A percentile compares a stretch with the other conserved stretches of the same genome.
These are phyloP conservation scores for Aphyosemion australe DNA, from an alignment of 2,113 vertebrate genomes.

Conservation along the genomic window DNA sequence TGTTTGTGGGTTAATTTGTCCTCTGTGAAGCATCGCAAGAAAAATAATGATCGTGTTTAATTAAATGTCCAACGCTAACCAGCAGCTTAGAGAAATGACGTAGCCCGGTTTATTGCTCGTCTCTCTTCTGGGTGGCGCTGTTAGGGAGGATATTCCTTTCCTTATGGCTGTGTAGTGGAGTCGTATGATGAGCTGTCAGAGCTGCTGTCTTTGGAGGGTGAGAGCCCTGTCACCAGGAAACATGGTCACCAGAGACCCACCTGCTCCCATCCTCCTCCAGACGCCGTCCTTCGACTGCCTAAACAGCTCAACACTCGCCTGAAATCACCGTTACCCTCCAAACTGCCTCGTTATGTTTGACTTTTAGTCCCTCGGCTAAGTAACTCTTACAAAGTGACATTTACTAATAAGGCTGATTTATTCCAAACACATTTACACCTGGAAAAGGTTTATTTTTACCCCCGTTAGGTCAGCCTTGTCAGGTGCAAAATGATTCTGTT, in stretches of 20 bases:
- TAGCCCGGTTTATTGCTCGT: constrained; percentile 50
- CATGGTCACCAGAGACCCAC: constrained; percentile 30
- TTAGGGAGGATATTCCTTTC: constrained; percentile 54
- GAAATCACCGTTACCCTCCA: constrained; percentile 23
- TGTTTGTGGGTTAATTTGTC: constrained; percentile 38
- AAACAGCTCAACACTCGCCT: constrained; percentile 46
- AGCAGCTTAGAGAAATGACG: constrained; percentile 55
- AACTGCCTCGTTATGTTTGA: constrained; percentile 7
- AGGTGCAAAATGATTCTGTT: no score
- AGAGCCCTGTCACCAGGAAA: constrained; percentile 53
- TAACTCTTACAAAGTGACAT: constrained; percentile 13
- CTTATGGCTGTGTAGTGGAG: constrained; percentile 34
- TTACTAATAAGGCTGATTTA: background rate
- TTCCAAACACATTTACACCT: no score
- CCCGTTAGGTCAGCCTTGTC: background rate
- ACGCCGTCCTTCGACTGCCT: constrained; percentile 44
- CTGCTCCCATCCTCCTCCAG: constrained; percentile 22
- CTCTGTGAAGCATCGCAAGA: constrained; percentile 30
- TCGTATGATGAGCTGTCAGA: constrained; percentile 66
- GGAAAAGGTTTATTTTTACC: no score
- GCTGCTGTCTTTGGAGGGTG: constrained; percentile 38
- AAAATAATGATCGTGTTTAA: constrained; percentile 52
- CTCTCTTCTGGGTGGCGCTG: constrained; percentile 19
- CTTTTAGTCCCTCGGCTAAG: constrained; percentile 26
- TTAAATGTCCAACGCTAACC: constrained; percentile 57